phyloP scores from a whole-genome alignment of 2,888 invertebrate genomes.

The Ptilodon capucinus region DNA sequence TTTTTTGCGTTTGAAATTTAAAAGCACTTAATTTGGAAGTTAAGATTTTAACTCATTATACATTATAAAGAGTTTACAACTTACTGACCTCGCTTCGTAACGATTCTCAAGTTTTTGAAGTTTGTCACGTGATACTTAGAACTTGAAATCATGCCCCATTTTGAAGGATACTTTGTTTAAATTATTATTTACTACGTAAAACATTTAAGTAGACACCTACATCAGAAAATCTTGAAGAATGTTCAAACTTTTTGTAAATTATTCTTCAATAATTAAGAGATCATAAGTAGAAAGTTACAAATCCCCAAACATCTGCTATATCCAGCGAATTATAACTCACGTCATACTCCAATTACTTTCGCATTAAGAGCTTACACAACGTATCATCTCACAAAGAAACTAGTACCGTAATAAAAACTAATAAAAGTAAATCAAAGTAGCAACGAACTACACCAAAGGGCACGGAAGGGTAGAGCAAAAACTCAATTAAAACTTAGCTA shows the following conservation, averaged over 20 bases:
- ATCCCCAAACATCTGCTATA: no score
- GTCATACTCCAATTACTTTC: not conserved
- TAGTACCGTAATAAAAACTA: constrained; percentile 22
- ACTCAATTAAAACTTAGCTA: constrained; percentile 69
- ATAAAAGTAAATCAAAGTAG: constrained; percentile 29
- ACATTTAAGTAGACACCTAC: not conserved
- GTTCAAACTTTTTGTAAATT: no score
- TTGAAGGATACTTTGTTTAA: not conserved
- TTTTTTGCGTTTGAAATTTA: constrained; percentile 58
- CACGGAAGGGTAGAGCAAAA: constrained; percentile 53
- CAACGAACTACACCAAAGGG: constrained; percentile 33
- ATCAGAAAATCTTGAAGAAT: no score
- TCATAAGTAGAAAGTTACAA: no score
- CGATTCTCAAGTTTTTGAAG: constrained; percentile 12
- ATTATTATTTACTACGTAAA: not conserved
- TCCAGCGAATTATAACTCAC: not conserved
- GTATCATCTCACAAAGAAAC: constrained; percentile 21
- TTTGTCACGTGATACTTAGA: not conserved
- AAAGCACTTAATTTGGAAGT: constrained; percentile 47
- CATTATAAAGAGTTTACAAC: constrained; percentile 24
- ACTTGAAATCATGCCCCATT: not conserved
- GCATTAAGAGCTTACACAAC: constrained; percentile 6
- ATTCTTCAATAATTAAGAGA: no score
- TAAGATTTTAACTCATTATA: constrained; percentile 42
- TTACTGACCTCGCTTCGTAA: constrained; percentile 19